Percentiles rank a stretch among this genome's conserved stretches.
Evolutionary conservation across 2,113 vertebrate species (phyloP).

Genomic region (Labeo rohita): DNA sequence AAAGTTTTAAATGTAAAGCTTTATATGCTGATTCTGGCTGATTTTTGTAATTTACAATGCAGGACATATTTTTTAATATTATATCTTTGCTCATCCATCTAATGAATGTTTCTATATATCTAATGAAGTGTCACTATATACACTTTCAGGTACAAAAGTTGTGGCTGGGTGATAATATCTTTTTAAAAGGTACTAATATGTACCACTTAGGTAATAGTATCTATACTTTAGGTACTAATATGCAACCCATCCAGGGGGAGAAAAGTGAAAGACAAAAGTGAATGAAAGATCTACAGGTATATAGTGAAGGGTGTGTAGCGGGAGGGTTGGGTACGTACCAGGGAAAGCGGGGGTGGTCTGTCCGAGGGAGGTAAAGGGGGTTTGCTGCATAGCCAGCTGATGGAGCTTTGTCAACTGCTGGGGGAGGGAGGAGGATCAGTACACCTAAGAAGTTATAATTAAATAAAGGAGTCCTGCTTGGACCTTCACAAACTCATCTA

Average conservation of each 20-base stretch:
- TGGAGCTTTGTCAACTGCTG: constrained; percentile 99
- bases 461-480: constrained; percentile 75
- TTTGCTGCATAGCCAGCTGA: constrained; percentile 99
- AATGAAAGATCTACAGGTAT: constrained; percentile 79
- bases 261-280: constrained; percentile 60
- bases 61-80: not conserved
- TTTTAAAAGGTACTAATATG: not conserved
- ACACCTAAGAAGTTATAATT: constrained; percentile 96
- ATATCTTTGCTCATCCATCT: not conserved
- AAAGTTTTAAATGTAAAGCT: not conserved
- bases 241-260: not conserved
- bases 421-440: constrained; percentile 96
- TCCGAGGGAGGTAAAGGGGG: constrained; percentile 99
- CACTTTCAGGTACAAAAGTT: not conserved
- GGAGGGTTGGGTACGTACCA: constrained; percentile 98
- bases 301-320: constrained; percentile 80
- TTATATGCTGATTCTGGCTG: not conserved
- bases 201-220: not conserved
- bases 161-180: not conserved
- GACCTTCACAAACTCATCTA: constrained; percentile 66
- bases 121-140: not conserved
- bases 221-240: not conserved
- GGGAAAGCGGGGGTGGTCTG: constrained; percentile 99
- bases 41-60: not conserved
- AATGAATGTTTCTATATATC: not conserved